Evolutionary conservation across 2,113 vertebrate species (phyloP), one percentile per base, ranked within the genome.

Genomic region (Alexandromys fortis): DNA sequence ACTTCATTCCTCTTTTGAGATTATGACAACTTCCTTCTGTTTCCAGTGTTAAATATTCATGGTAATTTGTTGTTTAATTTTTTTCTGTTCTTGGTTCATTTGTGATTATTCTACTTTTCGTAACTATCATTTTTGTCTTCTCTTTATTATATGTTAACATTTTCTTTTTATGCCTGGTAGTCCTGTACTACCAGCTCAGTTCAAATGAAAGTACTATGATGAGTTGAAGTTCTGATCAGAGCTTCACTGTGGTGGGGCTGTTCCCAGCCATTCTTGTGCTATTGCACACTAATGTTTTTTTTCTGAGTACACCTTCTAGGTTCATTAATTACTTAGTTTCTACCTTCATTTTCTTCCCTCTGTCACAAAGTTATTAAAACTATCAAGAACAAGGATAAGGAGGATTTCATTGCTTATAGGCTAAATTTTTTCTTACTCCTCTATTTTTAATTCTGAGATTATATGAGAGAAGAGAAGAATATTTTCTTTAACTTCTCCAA

Each of bases 1-100:
- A 55, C 8, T 8, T 33, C 79, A 30, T 86, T 96, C 49, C 65
- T 85, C 26, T 94, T 94, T 94, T 45, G 47, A 21, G 52, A 93
- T 75, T 73, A 3, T 24, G 88, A 2, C 77, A 12, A 76, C 52
- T 76, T 83, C 12, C 63, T 6, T 77, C 49, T 13, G 10, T 91
- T 16, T 76, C 24, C 4, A 94, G 58, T 13, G 17, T 94, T 76
- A 91, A 90, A 89, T 38, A 13, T 75, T 45, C 21, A 47, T 38
- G 8, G 8, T 79, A 4, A 94, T 79, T 92, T 95, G 4, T 68
- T 26, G 52, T 19, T 19, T 85, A 89, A 72, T 45, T 47, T 78
- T 77, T 76, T 30, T 30, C 14, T 83, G 21, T 10, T 93, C 21
- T 22, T 7, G 89, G 13, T 81, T 83, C 83, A 16, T 65, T 35